Percentiles rank a stretch among this genome's conserved stretches.
Evolutionary conservation across 2,888 invertebrate genomes (phyloP).

Genomic region (Caenorhabditis zanzibari): DNA sequence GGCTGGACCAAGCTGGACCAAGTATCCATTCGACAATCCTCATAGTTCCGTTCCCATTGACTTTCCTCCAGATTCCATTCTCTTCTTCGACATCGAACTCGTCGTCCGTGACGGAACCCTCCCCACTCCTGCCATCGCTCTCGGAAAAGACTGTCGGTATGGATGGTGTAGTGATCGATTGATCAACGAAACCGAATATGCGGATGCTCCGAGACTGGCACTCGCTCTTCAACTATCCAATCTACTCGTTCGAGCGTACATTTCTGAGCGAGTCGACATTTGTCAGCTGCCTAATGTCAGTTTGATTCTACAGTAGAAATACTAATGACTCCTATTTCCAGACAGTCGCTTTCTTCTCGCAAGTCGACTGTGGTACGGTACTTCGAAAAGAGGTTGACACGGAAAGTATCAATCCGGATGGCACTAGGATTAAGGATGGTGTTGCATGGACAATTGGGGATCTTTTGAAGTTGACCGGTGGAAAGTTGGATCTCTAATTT

Average conservation of each 20-base stretch:
- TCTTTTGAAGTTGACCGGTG: constrained; percentile 70
- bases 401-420: constrained; percentile 91
- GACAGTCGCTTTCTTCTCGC: constrained; percentile 97
- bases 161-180: constrained; percentile 93
- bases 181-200: constrained; percentile 84
- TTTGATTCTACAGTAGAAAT: neutral
- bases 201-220: constrained; percentile 85
- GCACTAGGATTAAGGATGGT: constrained; percentile 70
- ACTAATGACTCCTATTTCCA: constrained; percentile 84
- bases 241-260: constrained; percentile 88
- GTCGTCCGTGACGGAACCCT: constrained; percentile 90
- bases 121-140: constrained; percentile 94
- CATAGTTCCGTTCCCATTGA: constrained; percentile 44
- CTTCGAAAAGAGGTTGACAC: constrained; percentile 93
- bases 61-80: constrained; percentile 89
- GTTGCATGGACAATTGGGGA: constrained; percentile 76
- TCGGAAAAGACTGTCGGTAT: constrained; percentile 93
- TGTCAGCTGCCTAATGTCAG: constrained; percentile 90
- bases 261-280: constrained; percentile 92
- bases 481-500: constrained; percentile 45
- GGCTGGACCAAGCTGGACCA: constrained; percentile 77
- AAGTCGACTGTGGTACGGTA: constrained; percentile 95
- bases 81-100: constrained; percentile 96
- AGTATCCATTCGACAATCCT: constrained; percentile 69
- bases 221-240: constrained; percentile 89